Evolutionary conservation across 2,888 invertebrate species (phyloP).

Genomic region (Acanthoscelides obtectus): DNA sequence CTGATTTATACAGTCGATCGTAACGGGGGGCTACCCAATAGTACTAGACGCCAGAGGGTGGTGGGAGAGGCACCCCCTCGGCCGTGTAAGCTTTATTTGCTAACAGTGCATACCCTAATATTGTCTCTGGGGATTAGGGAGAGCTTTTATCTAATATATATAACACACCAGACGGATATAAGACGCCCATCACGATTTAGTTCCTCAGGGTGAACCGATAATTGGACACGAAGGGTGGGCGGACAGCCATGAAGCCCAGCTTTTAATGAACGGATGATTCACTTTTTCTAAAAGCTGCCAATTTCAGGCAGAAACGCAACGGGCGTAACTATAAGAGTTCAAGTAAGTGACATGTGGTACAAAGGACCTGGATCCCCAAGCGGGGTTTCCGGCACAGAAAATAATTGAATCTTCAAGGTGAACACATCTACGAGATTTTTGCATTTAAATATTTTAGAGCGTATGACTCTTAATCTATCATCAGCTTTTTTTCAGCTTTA

Average conservation of each 20-base stretch:
- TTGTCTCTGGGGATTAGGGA: constrained; percentile 40
- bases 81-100: constrained; percentile 41
- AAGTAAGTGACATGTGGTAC: too few species aligned
- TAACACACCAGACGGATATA: not conserved
- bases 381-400: too few species aligned
- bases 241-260: not conserved
- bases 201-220: not conserved
- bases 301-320: not conserved
- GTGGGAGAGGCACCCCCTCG: constrained; percentile 31
- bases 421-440: too few species aligned
- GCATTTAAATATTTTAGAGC: too few species aligned
- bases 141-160: constrained; percentile 38
- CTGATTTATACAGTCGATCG: not conserved
- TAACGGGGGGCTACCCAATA: not conserved
- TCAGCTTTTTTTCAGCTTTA: too few species aligned
- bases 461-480: too few species aligned
- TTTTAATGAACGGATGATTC: not conserved
- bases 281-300: not conserved
- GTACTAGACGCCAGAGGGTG: constrained; percentile 10
- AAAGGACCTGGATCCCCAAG: too few species aligned
- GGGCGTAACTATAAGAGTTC: too few species aligned
- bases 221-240: not conserved
- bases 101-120: constrained; percentile 38
- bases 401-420: too few species aligned
- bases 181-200: not conserved